These are phyloP conservation scores for Globodera rostochiensis DNA, from an alignment of 1,140 invertebrate genomes.

Conservation along the genomic window DNA sequence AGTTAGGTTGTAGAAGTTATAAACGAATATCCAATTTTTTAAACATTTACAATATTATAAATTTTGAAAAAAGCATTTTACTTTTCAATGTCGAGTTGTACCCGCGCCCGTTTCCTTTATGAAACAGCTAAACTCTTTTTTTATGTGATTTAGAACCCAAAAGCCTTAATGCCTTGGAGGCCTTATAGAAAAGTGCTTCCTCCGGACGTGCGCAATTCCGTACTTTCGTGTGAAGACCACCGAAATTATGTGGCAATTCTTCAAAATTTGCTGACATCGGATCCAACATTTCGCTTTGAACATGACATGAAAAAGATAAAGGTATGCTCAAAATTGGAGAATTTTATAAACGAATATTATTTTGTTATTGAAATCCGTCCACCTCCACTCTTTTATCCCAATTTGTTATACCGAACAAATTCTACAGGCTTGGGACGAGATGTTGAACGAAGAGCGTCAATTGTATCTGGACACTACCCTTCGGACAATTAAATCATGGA, in stretches of 20 bases:
- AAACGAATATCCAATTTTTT: no score
- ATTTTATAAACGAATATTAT: no score
- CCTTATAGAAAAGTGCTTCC: conserved; percentile 5
- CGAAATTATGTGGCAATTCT: conserved; percentile 17
- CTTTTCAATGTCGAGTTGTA: no score
- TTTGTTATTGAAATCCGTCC: no score
- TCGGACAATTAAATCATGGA: conserved; percentile 4
- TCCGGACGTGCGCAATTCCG: background rate
- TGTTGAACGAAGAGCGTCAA: background rate
- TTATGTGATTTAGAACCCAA: conserved; percentile 2
- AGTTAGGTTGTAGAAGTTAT: no score
- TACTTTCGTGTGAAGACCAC: conserved; percentile 8
- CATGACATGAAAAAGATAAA: conserved; percentile 17
- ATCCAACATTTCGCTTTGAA: background rate
- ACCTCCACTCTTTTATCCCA: no score
- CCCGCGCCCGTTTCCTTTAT: no score
- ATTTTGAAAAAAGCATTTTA: no score
- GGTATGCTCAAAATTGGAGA: background rate
- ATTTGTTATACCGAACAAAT: background rate
- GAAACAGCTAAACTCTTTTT: background rate
- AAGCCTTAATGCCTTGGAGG: conserved; percentile 13
- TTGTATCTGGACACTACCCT: conserved; percentile 7
- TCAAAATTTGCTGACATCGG: conserved; percentile 7
- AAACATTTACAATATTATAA: no score
- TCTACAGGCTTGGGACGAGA: background rate